Evolutionary conservation across 2,888 invertebrate species (phyloP).

Genomic region (Agrotis puta): DNA sequence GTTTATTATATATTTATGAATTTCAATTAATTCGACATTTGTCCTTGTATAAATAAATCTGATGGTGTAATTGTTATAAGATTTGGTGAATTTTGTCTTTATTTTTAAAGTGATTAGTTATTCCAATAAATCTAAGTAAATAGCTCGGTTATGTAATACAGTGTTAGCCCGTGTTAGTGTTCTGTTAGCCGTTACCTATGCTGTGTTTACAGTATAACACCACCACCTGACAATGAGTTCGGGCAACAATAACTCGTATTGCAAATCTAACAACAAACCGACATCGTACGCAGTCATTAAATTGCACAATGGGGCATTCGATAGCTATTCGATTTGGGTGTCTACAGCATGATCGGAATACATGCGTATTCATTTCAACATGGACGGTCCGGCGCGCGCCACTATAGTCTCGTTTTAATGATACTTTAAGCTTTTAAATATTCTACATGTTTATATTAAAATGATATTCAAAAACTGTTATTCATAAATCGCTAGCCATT

Average conservation of each 20-base stretch:
- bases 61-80: too few relatives aligned
- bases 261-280: slow-evolving; percentile 74
- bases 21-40: background rate
- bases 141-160: slow-evolving; percentile 7
- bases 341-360: slow-evolving; percentile 79
- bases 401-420: slow-evolving; percentile 50
- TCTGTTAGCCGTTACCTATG: slow-evolving; percentile 43
- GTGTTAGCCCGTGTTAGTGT: slow-evolving; percentile 10
- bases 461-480: background rate
- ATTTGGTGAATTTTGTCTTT: too few relatives aligned
- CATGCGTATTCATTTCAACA: slow-evolving; percentile 73
- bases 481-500: slow-evolving; percentile 8
- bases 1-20: background rate
- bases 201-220: slow-evolving; percentile 57
- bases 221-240: slow-evolving; percentile 63
- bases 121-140: background rate
- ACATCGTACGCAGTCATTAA: slow-evolving; percentile 73
- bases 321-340: slow-evolving; percentile 78
- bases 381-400: slow-evolving; percentile 27
- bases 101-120: too few relatives aligned
- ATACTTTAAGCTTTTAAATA: slow-evolving; percentile 37
- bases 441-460: background rate
- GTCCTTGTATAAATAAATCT: background rate
- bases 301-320: slow-evolving; percentile 86
- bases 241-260: slow-evolving; percentile 68